A percentile compares a stretch with the other conserved stretches of the same genome.
Evolutionary conservation across 2,888 invertebrate genomes (phyloP).

Genomic region (Caenorhabditis afra): DNA sequence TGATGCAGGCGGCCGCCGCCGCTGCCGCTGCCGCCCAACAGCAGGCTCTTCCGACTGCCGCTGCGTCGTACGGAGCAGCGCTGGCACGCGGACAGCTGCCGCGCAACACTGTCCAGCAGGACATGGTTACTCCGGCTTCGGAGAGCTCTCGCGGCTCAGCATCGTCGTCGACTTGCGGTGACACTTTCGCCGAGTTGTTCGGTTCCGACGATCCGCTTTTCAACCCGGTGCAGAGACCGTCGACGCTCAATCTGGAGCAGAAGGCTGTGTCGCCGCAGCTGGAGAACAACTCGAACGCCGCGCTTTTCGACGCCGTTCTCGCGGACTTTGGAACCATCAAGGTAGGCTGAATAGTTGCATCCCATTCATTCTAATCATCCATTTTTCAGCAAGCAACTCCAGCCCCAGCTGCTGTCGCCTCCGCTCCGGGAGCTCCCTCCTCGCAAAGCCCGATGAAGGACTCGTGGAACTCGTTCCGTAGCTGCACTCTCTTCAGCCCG

Average conservation of each 20-base stretch:
- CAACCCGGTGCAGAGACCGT: conserved; percentile 43
- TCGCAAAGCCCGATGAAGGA: conserved; percentile 39
- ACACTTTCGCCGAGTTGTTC: conserved; percentile 31
- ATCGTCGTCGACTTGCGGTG: conserved; percentile 23
- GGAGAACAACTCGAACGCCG: conserved; percentile 22
- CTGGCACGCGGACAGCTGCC: conserved; percentile 70
- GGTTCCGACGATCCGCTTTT: conserved; percentile 18
- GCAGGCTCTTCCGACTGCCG: background rate
- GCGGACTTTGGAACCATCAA: conserved; percentile 15
- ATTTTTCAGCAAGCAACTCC: conserved; percentile 8
- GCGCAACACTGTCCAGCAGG: conserved; percentile 66
- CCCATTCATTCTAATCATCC: background rate
- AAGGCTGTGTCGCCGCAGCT: conserved; percentile 39
- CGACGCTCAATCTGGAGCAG: conserved; percentile 43
- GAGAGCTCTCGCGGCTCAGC: conserved; percentile 22
- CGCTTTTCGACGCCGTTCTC: conserved; percentile 19
- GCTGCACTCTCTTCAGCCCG: conserved; percentile 51
- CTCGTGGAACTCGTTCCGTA: conserved; percentile 50
- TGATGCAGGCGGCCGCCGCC: conserved; percentile 18
- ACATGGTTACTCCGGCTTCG: conserved; percentile 16
- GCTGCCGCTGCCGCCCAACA: background rate
- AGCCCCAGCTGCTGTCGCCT: background rate
- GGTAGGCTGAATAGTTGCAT: background rate
- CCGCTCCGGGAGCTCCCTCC: no score
- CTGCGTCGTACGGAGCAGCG: conserved; percentile 66